Percentiles rank a stretch among this genome's conserved stretches.
Evolutionary conservation across 1,140 invertebrate species (phyloP).

Genomic region (Antheraea mylitta): DNA sequence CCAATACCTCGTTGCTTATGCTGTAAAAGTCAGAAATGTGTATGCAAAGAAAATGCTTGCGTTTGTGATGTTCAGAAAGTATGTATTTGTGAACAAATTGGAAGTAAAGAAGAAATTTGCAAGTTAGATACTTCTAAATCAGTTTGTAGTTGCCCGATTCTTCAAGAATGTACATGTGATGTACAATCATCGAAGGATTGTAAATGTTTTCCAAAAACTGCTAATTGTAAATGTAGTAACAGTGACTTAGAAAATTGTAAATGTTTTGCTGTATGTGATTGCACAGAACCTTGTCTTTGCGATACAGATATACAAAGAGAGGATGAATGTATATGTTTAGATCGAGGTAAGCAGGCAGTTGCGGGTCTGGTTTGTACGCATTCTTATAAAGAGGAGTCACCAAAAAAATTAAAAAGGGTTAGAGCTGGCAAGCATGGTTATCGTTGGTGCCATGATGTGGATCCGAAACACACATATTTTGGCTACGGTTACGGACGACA

Average conservation of each 20-base stretch:
- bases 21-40: conserved; percentile 47
- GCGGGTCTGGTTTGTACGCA: conserved; percentile 47
- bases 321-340: conserved; percentile 48
- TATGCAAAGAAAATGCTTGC: conserved; percentile 43
- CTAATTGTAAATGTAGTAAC: conserved; percentile 50
- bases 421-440: conserved; percentile 63
- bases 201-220: conserved; percentile 43
- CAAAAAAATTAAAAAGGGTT: conserved; percentile 47
- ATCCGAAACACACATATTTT: conserved; percentile 66
- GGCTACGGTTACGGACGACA: conserved; percentile 58
- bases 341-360: conserved; percentile 27
- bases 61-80: conserved; percentile 47
- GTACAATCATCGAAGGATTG: conserved; percentile 32
- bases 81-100: conserved; percentile 44
- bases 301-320: conserved; percentile 35
- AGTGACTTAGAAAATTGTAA: conserved; percentile 53
- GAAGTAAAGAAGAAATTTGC: conserved; percentile 32
- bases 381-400: conserved; percentile 27
- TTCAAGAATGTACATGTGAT: conserved; percentile 45
- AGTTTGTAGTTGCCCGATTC: conserved; percentile 42
- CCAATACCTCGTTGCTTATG: conserved; percentile 44
- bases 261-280: conserved; percentile 52
- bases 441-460: conserved; percentile 63
- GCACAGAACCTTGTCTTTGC: conserved; percentile 53
- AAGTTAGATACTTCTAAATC: conserved; percentile 41